Base-by-base conservation (phyloP, 2,113 vertebrate species). In the Pelobates fuscus region DNA sequence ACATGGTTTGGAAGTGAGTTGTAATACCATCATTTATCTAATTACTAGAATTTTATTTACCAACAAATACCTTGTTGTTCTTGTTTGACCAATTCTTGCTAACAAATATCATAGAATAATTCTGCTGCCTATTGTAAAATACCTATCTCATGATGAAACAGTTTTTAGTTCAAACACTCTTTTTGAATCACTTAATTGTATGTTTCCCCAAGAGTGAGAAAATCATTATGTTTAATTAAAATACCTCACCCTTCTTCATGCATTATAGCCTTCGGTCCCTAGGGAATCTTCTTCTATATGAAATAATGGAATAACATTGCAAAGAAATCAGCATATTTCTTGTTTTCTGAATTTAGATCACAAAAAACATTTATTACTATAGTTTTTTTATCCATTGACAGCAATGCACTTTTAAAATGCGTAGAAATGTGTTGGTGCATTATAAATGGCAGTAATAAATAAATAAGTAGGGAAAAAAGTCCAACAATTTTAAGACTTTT, bases 191-290 rank as follows among this genome's bases (percentile, higher is more conserved):
- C 82, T 84, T 89, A 89, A 90, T 88, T 88, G 86, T 83, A 80
- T 63, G 72, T 30, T 86, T 85, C 80, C 84, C 81, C 82, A 80
- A 41, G 81, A 83, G 82, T 78, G 83, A 25, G 3, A 83, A 89
- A 88, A 88, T 89, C 82, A 87, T 89, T 87, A 89, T 78, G 89
- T 88, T 89, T 89, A 89, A 89, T 88, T 89, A 88, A 87, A 88
- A 82, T 82, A 86, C 77, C 79, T 89, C 83, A 87, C 83, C 80
- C 85, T 70, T 74, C 83, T 78, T 82, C 58, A 55, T 83, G 82
- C 81, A 71, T 70, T 79, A 81, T 84, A 82, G 66, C 73, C 68
- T 86, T 81, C 80, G 75, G 74, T 79, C 88, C 82, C 83, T 80
- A 78, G 1, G 57, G 77, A 77, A 84, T 87, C 81, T 82, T 85